Evolutionary conservation across 2,113 vertebrate species (phyloP), one percentile per base, ranked within the genome.

Genomic region (Cyprinodon variegatus): DNA sequence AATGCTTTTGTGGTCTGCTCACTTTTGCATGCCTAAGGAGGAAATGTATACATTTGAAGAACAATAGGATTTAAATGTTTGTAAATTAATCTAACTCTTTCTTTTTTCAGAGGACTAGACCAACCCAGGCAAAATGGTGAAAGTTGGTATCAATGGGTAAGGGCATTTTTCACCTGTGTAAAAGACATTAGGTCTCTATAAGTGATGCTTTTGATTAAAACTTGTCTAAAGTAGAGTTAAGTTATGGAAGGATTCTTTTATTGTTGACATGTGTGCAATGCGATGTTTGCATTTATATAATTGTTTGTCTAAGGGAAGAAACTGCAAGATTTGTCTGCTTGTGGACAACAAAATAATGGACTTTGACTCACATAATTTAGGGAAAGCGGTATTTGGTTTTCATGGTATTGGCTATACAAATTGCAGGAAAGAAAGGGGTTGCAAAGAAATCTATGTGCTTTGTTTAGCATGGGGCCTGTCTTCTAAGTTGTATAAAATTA

Each of bases 71-170:
- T 4, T 14, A 43, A 62, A 4, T 57, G 0, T 74, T 7, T 71
- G 67, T 22, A 70, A 66, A 53, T 39, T 4, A n/a, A 4, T 13
- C 9, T 0, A 11, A 43, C 68, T 70, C 0, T 66, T 3, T 39
- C 3, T 43, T 17, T 0, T 61, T 3, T 57, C 88, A 95, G 92
- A 94, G 92, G 91, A 95, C 93, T 85, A 84, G 6, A 83, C 75
- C 83, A 88, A 91, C 86, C 72, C 90, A 91, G 91, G 69, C 88
- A 95, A 90, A 81, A 95, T 95, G 94, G 94, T 95, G 72, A 95
- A 95, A 94, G 93, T 95, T 15, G 94, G 94, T 61, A 89, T 95
- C 87, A 95, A 95, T 61, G 94, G 94, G 94, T 95, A 92, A 94
- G 94, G 14, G 14, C 20, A 11, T 65, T 70, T 74, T 20, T 22